A percentile compares a stretch with the other conserved stretches of the same genome.
Conservation (phyloP, 2,113 vertebrate genomes). For the Tichodroma muraria region DNA sequence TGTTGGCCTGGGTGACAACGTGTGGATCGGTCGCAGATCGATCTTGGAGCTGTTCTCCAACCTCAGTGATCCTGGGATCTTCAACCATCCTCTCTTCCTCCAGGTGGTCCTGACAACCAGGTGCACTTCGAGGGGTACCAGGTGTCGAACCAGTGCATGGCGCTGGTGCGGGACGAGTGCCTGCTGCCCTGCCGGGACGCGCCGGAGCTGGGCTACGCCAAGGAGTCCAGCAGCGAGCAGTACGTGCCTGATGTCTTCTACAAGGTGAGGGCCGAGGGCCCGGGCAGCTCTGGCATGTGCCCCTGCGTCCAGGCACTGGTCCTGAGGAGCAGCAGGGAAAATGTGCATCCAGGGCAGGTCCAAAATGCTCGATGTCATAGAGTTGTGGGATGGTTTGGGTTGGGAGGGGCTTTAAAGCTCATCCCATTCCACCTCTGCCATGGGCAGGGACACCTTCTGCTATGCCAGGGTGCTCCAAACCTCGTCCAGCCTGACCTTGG, state of each 20-base stretch:
- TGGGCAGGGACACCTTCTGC: background rate
- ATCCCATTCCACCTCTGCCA: background rate
- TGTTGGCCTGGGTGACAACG: background rate
- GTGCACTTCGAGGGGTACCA: constrained; percentile 99
- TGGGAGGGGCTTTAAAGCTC: background rate
- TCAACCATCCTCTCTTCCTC: background rate
- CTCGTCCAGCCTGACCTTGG: accelerated
- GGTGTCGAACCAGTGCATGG: constrained; percentile 99
- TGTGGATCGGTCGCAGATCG: accelerated
- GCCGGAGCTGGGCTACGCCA: constrained; percentile 91
- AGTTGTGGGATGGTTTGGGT: background rate
- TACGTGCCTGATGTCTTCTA: constrained; percentile 98
- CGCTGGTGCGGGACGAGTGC: constrained; percentile 92
- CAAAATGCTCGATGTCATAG: accelerated
- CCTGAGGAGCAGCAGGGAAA: background rate
- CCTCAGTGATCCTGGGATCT: background rate
- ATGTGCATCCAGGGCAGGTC: accelerated
- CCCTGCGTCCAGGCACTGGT: background rate
- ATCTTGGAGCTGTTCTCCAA: background rate
- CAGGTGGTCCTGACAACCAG: constrained; percentile 98
- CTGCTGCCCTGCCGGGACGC: constrained; percentile 91
- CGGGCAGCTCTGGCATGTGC: accelerated
- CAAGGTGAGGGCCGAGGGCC: constrained; percentile 75
- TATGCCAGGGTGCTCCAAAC: background rate
- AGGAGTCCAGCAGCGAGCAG: constrained; percentile 97